A percentile compares a stretch with the other conserved stretches of the same genome.
Conservation (phyloP, 92 coral and sea anemone species). For the Heteractis magnifica region DNA sequence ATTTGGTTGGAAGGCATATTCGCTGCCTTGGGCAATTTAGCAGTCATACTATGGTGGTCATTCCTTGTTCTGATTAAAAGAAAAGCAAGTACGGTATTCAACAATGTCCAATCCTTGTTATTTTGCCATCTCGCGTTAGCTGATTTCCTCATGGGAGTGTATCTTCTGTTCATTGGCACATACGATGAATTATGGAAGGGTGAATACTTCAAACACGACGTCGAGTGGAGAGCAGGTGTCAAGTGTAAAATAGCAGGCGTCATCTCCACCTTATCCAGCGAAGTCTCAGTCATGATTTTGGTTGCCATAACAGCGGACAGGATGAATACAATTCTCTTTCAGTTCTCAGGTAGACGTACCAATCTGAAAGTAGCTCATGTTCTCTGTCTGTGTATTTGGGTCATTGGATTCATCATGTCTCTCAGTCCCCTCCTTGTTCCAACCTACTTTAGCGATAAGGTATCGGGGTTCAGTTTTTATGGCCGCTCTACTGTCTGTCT, state of each 20-base stretch:
- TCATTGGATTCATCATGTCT: too few relatives aligned
- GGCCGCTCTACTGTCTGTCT: slow-evolving; percentile 69
- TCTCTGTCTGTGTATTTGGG: too few relatives aligned
- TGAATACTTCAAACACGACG: slow-evolving; percentile 62
- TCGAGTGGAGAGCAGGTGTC: slow-evolving; percentile 53
- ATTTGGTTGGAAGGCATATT: slow-evolving; percentile 60
- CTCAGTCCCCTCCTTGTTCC: slow-evolving; percentile 39
- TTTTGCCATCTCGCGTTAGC: slow-evolving; percentile 54
- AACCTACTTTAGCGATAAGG: too few relatives aligned
- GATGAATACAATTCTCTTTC: slow-evolving; percentile 58
- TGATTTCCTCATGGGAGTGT: slow-evolving; percentile 64
- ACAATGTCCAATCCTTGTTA: slow-evolving; percentile 37
- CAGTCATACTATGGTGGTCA: slow-evolving; percentile 45
- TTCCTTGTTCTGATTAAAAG: background rate
- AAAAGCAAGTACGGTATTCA: background rate
- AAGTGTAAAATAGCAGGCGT: slow-evolving; percentile 57
- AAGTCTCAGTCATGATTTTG: too few relatives aligned
- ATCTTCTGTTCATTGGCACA: slow-evolving; percentile 53
- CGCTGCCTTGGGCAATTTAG: slow-evolving; percentile 48
- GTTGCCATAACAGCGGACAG: too few relatives aligned
- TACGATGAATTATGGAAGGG: slow-evolving; percentile 59
- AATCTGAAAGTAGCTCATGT: slow-evolving; percentile 28
- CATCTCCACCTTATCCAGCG: too few relatives aligned
- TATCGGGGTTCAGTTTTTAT: too few relatives aligned
- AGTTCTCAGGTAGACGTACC: slow-evolving; percentile 39